These are phyloP conservation scores for Oryzias celebensis DNA, from an alignment of 2,113 vertebrate species.

Conservation along the genomic window DNA sequence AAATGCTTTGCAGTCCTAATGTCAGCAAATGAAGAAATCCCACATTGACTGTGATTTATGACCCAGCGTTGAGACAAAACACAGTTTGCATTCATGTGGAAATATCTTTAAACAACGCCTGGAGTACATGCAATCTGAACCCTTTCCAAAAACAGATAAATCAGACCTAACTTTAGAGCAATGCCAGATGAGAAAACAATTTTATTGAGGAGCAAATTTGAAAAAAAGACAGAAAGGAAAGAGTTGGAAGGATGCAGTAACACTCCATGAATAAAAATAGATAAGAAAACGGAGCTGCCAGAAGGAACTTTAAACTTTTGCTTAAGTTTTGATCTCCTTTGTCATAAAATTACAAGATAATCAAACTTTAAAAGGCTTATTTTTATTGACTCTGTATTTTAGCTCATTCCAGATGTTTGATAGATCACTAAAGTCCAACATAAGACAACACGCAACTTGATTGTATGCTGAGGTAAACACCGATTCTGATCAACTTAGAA, in stretches of 20 bases:
- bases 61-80: not conserved
- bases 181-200: constrained; percentile 39
- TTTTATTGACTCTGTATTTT: constrained; percentile 8
- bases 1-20: not conserved
- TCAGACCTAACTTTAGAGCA: constrained; percentile 24
- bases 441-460: constrained; percentile 18
- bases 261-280: constrained; percentile 33
- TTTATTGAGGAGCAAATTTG: constrained; percentile 19
- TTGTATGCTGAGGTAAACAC: constrained; percentile 8
- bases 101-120: constrained; percentile 4
- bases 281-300: not conserved
- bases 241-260: constrained; percentile 24
- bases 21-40: not conserved
- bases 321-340: constrained; percentile 18
- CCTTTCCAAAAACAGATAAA: constrained; percentile 46
- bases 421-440: constrained; percentile 27
- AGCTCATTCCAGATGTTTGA: constrained; percentile 12
- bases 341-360: constrained; percentile 5
- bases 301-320: too few relatives aligned
- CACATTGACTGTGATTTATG: not conserved
- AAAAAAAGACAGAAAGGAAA: constrained; percentile 25
- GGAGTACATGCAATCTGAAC: constrained; percentile 26
- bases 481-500: constrained; percentile 11
- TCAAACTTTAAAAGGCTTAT: constrained; percentile 13
- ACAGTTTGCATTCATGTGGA: not conserved